These are phyloP conservation scores for Fopius arisanus DNA, from an alignment of 1,140 invertebrate genomes.

Conservation along the genomic window DNA sequence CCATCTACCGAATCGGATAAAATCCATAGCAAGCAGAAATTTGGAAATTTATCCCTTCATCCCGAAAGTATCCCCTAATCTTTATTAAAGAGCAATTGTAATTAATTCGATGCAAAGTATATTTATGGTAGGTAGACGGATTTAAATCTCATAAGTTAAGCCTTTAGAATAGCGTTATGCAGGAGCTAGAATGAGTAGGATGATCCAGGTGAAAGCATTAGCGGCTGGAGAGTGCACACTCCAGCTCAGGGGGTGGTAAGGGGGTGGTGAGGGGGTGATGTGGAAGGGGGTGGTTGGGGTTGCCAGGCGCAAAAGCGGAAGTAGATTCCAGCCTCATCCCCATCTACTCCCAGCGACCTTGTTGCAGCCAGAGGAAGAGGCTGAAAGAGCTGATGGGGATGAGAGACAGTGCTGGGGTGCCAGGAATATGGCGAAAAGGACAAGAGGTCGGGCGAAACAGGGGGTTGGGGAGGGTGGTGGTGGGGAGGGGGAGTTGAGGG, in stretches of 20 bases:
- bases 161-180: background rate
- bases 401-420: background rate
- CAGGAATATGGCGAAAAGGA: background rate
- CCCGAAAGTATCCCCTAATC: background rate
- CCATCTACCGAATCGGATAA: too few relatives aligned
- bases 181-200: slow-evolving; percentile 2
- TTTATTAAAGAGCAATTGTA: background rate
- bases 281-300: background rate
- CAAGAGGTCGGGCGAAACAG: background rate
- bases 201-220: slow-evolving; percentile 11
- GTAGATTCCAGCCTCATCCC: slow-evolving; percentile 25
- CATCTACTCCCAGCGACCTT: slow-evolving; percentile 37
- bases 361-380: background rate
- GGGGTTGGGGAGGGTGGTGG: background rate
- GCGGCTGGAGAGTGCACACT: slow-evolving; percentile 9
- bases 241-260: background rate
- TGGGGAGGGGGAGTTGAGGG: slow-evolving; percentile 37
- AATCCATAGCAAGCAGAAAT: too few relatives aligned
- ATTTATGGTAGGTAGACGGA: background rate
- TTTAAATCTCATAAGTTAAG: slow-evolving; percentile 2
- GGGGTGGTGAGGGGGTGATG: too few relatives aligned
- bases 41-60: too few relatives aligned
- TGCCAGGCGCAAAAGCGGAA: slow-evolving; percentile 12
- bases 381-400: background rate
- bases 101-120: slow-evolving; percentile 1